Conservation (phyloP, 92 coral and sea anemone genomes). For the Pocillopora meandrina region DNA sequence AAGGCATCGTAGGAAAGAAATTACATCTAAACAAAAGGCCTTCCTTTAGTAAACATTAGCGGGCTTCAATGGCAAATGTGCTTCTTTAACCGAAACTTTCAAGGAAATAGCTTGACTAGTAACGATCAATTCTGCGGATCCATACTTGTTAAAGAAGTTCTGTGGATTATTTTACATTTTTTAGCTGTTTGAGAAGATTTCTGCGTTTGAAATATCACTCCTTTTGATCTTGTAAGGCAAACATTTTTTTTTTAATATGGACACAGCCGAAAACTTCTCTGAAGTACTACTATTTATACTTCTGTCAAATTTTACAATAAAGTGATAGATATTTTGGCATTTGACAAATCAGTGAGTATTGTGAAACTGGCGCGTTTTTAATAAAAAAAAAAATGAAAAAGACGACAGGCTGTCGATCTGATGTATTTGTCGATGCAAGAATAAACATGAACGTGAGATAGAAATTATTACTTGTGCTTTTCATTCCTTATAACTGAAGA, state of each 20-base stretch:
- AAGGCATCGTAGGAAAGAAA: not conserved
- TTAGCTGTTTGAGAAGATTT: not conserved
- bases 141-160: not conserved
- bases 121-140: not conserved
- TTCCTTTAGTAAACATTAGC: slow-evolving; percentile 30
- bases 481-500: no score
- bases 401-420: not conserved
- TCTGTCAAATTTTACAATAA: slow-evolving; percentile 19
- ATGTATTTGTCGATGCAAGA: not conserved
- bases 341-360: not conserved
- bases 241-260: not conserved
- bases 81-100: not conserved
- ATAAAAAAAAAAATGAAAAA: not conserved
- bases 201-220: not conserved
- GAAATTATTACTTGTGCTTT: not conserved
- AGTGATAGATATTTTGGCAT: not conserved
- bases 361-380: not conserved
- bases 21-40: slow-evolving; percentile 8
- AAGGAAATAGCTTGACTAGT: not conserved
- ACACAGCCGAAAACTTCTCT: not conserved
- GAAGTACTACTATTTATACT: not conserved
- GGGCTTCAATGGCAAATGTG: slow-evolving; percentile 25
- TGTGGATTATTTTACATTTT: not conserved
- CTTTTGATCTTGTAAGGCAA: slow-evolving; percentile 2
- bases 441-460: not conserved